Evolutionary conservation across 2,888 invertebrate genomes (phyloP).

Genomic region (Sabatieria punctata): DNA sequence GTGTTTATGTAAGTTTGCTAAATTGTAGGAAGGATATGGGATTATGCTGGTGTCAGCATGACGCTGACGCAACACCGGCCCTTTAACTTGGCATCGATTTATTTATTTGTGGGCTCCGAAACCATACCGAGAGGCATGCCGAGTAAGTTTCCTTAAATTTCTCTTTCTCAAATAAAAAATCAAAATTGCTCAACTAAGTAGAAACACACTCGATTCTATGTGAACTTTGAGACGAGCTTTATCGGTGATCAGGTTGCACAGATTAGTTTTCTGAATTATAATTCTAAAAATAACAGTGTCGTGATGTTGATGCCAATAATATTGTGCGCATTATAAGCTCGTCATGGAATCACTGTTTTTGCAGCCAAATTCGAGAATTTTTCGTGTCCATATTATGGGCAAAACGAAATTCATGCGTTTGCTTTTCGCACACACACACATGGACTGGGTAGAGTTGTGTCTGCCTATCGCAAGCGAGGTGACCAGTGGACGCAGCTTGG

Average conservation of each 20-base stretch:
- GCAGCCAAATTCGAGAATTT: slow-evolving; percentile 38
- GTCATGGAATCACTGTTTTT: slow-evolving; percentile 13
- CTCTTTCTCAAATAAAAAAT: too few relatives aligned
- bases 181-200: too few relatives aligned
- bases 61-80: slow-evolving; percentile 21
- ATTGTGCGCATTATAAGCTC: not conserved
- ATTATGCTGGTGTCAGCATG: slow-evolving; percentile 35
- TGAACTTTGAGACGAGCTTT: too few relatives aligned
- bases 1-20: slow-evolving; percentile 25
- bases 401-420: slow-evolving; percentile 37
- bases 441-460: slow-evolving; percentile 34
- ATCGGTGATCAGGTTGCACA: too few relatives aligned
- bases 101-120: too few relatives aligned
- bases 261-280: too few relatives aligned
- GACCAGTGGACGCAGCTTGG: slow-evolving; percentile 33
- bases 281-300: too few relatives aligned
- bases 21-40: slow-evolving; percentile 31
- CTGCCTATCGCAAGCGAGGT: slow-evolving; percentile 33
- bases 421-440: slow-evolving; percentile 44
- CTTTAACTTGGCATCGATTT: too few relatives aligned
- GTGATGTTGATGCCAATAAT: too few relatives aligned
- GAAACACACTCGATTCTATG: too few relatives aligned
- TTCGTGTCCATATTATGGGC: slow-evolving; percentile 35
- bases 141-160: too few relatives aligned
- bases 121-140: too few relatives aligned